These are phyloP conservation scores for Orussus abietinus DNA, from an alignment of 1,140 invertebrate genomes.

Conservation along the genomic window DNA sequence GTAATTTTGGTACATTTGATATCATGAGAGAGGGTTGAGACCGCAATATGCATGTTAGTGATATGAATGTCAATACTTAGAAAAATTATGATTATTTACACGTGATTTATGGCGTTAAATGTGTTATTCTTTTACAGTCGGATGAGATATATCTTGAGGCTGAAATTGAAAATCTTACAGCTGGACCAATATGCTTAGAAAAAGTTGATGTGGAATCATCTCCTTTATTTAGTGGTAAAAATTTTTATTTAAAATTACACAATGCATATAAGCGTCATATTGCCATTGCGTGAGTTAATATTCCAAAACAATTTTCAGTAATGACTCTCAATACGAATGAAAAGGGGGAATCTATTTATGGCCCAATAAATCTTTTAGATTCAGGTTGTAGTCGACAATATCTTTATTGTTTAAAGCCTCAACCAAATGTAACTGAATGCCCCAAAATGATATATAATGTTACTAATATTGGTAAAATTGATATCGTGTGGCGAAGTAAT, in stretches of 20 bases:
- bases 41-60: not conserved
- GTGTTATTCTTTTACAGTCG: slow-evolving; percentile 55
- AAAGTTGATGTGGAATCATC: slow-evolving; percentile 90
- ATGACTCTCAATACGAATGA: slow-evolving; percentile 63
- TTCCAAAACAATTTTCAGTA: slow-evolving; percentile 46
- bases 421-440: slow-evolving; percentile 68
- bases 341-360: slow-evolving; percentile 73
- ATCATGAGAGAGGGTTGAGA: no score
- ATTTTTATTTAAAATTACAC: no score
- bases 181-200: slow-evolving; percentile 84
- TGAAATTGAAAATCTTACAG: slow-evolving; percentile 93
- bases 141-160: slow-evolving; percentile 97
- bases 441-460: slow-evolving; percentile 73
- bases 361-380: slow-evolving; percentile 77
- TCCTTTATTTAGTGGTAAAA: slow-evolving; percentile 71
- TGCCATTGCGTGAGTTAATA: no score
- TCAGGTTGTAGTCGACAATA: slow-evolving; percentile 82
- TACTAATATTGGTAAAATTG: slow-evolving; percentile 92
- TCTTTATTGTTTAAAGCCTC: slow-evolving; percentile 85
- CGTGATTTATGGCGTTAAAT: not conserved
- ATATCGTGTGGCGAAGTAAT: slow-evolving; percentile 96
- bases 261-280: no score
- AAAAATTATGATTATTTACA: slow-evolving; percentile 4
- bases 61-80: no score
- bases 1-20: no score